Conservation (phyloP, 2,888 invertebrate species). For the Gandaritis pyraliata region DNA sequence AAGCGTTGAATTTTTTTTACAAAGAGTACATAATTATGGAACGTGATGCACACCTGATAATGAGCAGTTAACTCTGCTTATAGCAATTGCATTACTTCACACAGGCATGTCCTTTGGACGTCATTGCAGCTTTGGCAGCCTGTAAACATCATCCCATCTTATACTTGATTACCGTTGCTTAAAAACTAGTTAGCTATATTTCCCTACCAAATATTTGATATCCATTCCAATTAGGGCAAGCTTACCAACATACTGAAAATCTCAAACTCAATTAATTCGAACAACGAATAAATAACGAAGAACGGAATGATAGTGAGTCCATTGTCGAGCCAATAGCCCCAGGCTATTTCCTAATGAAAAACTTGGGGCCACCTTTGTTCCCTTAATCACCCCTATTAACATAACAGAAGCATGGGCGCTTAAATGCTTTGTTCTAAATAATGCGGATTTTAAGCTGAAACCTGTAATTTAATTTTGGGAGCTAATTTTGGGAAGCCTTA, state of each 20-base stretch:
- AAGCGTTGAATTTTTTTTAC: not conserved
- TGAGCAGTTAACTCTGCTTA: too few relatives aligned
- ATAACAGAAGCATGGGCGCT: constrained; percentile 48
- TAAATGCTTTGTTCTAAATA: constrained; percentile 41
- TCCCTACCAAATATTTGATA: too few relatives aligned
- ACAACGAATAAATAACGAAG: constrained; percentile 43
- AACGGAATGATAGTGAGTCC: constrained; percentile 39
- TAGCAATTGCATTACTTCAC: too few relatives aligned
- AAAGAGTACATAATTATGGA: too few relatives aligned
- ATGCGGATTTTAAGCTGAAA: constrained; percentile 13
- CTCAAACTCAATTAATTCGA: constrained; percentile 40
- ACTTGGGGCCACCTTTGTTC: constrained; percentile 51
- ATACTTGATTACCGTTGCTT: too few relatives aligned
- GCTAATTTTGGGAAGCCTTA: constrained; percentile 24
- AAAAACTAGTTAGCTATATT: too few relatives aligned
- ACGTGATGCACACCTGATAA: too few relatives aligned
- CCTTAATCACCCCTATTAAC: constrained; percentile 53
- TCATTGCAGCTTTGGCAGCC: too few relatives aligned
- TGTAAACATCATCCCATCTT: too few relatives aligned
- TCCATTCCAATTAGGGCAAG: constrained; percentile 8
- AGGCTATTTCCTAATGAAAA: constrained; percentile 50
- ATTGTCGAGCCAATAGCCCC: constrained; percentile 45
- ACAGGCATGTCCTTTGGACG: too few relatives aligned
- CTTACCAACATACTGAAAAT: constrained; percentile 6
- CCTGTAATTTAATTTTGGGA: constrained; percentile 27